Conservation (phyloP, 1,140 invertebrate species). For the Teleopsis dalmanni region DNA sequence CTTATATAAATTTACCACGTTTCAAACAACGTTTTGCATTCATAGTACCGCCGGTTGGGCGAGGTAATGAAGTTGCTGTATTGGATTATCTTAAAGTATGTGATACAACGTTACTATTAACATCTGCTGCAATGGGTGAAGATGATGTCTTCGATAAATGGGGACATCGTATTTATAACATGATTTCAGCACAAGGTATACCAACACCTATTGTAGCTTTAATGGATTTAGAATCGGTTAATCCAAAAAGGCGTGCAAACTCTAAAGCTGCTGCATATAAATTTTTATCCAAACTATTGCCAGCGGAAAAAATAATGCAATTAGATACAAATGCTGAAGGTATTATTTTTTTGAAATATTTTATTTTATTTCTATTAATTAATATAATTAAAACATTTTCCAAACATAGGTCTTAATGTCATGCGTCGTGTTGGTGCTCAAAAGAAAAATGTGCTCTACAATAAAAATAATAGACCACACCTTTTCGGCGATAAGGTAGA, state of each 20-base stretch:
- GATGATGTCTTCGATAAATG: constrained; percentile 61
- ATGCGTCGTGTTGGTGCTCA: constrained; percentile 73
- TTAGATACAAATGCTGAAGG: constrained; percentile 71
- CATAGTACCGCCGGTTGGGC: constrained; percentile 56
- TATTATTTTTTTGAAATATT: no score
- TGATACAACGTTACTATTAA: constrained; percentile 71
- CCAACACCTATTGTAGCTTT: constrained; percentile 69
- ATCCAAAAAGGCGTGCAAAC: constrained; percentile 64
- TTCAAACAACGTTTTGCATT: constrained; percentile 83
- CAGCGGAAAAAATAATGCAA: constrained; percentile 71
- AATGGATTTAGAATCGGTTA: constrained; percentile 66
- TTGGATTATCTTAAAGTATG: constrained; percentile 80
- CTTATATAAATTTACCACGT: constrained; percentile 67
- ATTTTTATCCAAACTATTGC: constrained; percentile 67
- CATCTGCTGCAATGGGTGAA: constrained; percentile 51
- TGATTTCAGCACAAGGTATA: constrained; percentile 74
- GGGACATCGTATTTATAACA: constrained; percentile 65
- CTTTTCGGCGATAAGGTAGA: constrained; percentile 72
- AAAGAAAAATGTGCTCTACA: constrained; percentile 65
- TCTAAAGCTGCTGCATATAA: constrained; percentile 70
- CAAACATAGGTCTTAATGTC: constrained; percentile 64
- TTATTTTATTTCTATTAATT: no score
- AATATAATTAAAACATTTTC: no score
- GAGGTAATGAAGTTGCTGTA: constrained; percentile 62
- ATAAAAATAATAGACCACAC: constrained; percentile 70